These are phyloP conservation scores for Ennomos fuscantarius DNA, from an alignment of 2,888 invertebrate genomes.

Conservation along the genomic window DNA sequence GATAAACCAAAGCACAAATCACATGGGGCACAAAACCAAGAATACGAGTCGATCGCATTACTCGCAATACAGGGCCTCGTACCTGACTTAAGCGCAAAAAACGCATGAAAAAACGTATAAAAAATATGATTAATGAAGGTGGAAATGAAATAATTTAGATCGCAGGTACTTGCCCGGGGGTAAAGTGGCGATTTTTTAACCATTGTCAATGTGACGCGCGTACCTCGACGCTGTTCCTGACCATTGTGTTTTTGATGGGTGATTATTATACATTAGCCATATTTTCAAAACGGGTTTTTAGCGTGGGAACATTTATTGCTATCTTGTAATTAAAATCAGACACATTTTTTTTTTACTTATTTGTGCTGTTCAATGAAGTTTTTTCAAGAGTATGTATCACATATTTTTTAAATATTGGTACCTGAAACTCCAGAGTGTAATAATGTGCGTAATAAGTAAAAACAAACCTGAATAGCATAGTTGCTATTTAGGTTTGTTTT, in stretches of 20 bases:
- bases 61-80: constrained; percentile 56
- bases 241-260: constrained; percentile 11
- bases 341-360: no score
- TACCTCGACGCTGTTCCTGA: constrained; percentile 1
- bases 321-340: no score
- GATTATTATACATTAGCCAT: constrained; percentile 9
- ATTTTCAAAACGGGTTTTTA: not conserved
- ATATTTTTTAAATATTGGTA: no score
- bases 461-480: no score
- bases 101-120: constrained; percentile 15
- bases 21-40: constrained; percentile 44
- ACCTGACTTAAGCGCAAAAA: constrained; percentile 70
- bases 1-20: constrained; percentile 36
- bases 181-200: constrained; percentile 67
- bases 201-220: constrained; percentile 31
- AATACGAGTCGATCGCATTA: constrained; percentile 66
- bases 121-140: constrained; percentile 80
- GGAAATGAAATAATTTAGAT: constrained; percentile 72
- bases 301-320: constrained; percentile 2
- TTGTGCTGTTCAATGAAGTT: no score
- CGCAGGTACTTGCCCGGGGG: constrained; percentile 61
- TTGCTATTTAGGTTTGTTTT: no score
- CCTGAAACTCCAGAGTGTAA: no score
- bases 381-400: no score
- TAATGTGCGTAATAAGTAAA: constrained; percentile 1